These are phyloP conservation scores for Silurus glanis DNA, from an alignment of 2,113 vertebrate species.

Conservation along the genomic window DNA sequence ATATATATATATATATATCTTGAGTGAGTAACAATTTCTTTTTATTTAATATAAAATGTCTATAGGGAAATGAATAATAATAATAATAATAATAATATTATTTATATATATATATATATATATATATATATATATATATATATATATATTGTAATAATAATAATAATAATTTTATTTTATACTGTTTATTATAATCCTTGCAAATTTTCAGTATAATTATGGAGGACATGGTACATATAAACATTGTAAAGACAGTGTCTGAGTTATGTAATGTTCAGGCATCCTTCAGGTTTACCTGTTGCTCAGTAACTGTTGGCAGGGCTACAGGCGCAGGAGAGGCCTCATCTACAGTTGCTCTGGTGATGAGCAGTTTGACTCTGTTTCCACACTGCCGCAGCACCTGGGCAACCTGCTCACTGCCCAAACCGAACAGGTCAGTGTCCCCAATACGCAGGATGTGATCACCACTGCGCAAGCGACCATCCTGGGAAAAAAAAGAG, in stretches of 20 bases:
- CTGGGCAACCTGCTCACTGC: conserved; percentile 92
- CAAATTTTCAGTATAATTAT: background rate
- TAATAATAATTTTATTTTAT: background rate
- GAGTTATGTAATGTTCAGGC: background rate
- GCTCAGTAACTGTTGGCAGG: conserved; percentile 62
- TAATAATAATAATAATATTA: no score
- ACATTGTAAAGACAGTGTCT: background rate
- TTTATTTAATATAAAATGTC: background rate
- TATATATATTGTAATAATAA: no score
- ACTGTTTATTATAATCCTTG: background rate
- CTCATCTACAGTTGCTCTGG: conserved; percentile 80
- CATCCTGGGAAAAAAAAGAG: conserved; percentile 73
- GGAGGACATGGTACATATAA: background rate
- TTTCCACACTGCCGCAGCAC: conserved; percentile 91
- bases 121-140: no score
- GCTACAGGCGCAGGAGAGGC: conserved; percentile 60
- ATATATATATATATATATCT: no score
- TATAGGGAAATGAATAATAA: background rate
- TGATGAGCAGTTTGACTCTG: conserved; percentile 86
- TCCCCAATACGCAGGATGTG: conserved; percentile 92
- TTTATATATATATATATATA: no score
- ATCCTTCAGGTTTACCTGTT: conserved; percentile 59
- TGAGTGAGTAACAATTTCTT: background rate
- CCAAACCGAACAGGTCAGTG: conserved; percentile 87
- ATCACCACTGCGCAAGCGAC: conserved; percentile 85